Base-by-base conservation (phyloP, 2,113 vertebrate genomes). In the Tricholaema leucomelas region DNA sequence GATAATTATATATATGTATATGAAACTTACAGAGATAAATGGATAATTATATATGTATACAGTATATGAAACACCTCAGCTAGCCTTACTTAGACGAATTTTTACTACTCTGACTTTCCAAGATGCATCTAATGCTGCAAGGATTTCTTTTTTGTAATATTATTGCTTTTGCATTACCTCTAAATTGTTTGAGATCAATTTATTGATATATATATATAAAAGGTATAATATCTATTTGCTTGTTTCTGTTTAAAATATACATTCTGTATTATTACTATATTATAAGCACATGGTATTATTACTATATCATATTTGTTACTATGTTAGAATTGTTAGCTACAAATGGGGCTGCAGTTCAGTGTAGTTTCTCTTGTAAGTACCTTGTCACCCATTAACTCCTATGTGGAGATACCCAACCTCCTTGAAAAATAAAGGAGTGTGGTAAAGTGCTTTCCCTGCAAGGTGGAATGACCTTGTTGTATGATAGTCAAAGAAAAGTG, bases 81-180 rank as follows among this genome's bases (percentile, higher is more conserved):
- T 58, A 71, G 50, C 66, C 69, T 64, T 86, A 36, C 54, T 80
- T 58, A 55, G 23, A 21, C 71, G 69, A 78, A 87, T 85, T 86
- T 88, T 56, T 90, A 63, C 55, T 71, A 16, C 77, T 90, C 9
- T 81, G 83, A 79, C 48, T 85, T 81, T 74, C 31, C 64, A 84
- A 88, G 81, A 55, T 69, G 48, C 36, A 67, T 40, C 33, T 40
- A 74, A 42, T 21, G 24, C 88, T 67, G 65, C 82, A 75, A 79
- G 83, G 83, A 72, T 92, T 96, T 93, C 38, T 84, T 93, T 93
- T 87, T 81, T 63, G 38, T 80, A 20, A 40, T 75, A 58, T 87
- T 90, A 81, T 77, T 84, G 15, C 12, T 2, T 75, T 86, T 88
- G 81, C 74, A 64, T 94, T 72, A 64, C 67, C 52, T 77, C 75